Base-by-base conservation (phyloP, 1,140 invertebrate genomes). In the Musca domestica region DNA sequence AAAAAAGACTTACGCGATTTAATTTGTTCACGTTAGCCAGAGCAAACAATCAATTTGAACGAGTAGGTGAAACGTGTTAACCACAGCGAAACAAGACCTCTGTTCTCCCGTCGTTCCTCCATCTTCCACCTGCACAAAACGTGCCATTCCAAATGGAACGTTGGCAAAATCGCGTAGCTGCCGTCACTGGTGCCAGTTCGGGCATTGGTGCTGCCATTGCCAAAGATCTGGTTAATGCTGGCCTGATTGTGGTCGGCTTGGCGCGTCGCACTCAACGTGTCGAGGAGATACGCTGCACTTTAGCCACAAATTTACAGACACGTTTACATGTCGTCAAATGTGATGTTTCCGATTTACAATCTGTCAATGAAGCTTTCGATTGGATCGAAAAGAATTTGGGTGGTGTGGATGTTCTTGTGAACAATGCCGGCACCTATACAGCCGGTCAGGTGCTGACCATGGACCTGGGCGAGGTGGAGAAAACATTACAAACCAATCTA, bases 381-480 rank as follows among this genome's bases (percentile, higher is more conserved):
- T 88, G 86, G 86, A 84, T 88, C 27, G 84, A 87, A 51, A 76
- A 84, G 3, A 84, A 85, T 2, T 80, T 89, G 23, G 90, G 89
- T 1, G 87, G 88, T 14, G 80, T 90, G 1, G 88, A 92, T 75
- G 82, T 93, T 5, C 82, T 92, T 25, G 83, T 94, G 41, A 94
- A 93, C 74, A 92, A 91, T 77, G 91, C 92, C 1, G 92, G 89
- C 2, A 75, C 89, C 0, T 74, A 83, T 0, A 67, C 74, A 73
- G 22, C 72, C 71, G 72, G 85, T 77, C 70, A 76, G 69, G 20
- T 83, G 78, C 69, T 82, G 72, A 67, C 71, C 73, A 71, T 73
- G 76, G 34, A 78, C 70, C 63, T 74, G 22, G 70, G 81, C 71
- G 85, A 75, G 3, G 78, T 86, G 80, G 71, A 78, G 65, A 71